phyloP scores from a whole-genome alignment of 1,140 invertebrate genomes.

The Capitella teleta region DNA sequence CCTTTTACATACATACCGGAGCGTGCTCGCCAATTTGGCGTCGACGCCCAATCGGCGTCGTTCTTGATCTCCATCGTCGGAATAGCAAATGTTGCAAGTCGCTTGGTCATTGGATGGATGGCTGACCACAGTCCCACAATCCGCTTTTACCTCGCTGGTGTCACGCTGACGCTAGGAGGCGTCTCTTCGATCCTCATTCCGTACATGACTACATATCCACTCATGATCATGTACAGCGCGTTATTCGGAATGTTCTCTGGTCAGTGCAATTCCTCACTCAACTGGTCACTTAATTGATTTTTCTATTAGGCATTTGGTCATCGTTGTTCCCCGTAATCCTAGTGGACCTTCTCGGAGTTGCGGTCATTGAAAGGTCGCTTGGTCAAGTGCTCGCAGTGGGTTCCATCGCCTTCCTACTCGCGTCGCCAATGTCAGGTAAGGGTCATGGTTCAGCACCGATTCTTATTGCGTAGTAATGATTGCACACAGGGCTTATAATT shows the following conservation, averaged over 20 bases:
- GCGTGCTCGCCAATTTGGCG: constrained; percentile 12
- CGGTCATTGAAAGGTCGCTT: neutral
- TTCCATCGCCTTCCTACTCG: constrained; percentile 1
- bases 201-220: constrained; percentile 60
- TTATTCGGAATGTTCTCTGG: constrained; percentile 90
- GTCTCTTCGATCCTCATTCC: constrained; percentile 45
- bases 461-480: no score
- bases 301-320: neutral
- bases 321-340: neutral
- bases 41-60: constrained; percentile 44
- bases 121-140: constrained; percentile 34
- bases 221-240: constrained; percentile 70
- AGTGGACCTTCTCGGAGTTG: neutral
- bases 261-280: no score
- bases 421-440: neutral
- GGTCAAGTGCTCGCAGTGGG: neutral
- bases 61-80: constrained; percentile 72
- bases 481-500: no score
- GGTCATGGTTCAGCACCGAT: no score
- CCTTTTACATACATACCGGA: neutral
- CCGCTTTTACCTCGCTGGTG: neutral
- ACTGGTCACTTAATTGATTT: no score
- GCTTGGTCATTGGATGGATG: constrained; percentile 47
- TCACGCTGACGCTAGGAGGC: neutral
- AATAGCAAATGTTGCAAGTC: constrained; percentile 55